Evolutionary conservation across 2,797 vertebrate species (phyloP), one percentile per base, ranked within the genome.

Genomic region (Dendrocincla fuliginosa): DNA sequence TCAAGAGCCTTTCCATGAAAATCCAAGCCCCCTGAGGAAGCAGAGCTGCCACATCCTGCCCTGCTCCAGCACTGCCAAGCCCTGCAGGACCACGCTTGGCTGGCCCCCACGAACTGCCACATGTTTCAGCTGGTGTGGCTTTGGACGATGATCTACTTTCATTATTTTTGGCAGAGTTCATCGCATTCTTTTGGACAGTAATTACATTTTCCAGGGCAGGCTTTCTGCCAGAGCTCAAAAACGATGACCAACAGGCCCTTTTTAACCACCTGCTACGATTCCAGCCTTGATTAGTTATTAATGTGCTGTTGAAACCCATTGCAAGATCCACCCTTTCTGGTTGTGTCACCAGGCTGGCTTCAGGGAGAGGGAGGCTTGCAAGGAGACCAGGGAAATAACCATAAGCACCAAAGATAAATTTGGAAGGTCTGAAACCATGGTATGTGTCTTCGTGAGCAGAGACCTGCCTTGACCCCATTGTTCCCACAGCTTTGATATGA

Each of bases 131-230:
- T 93, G 95, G 17, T 70, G 93, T 68, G 87, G 44, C 88, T 96
- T 47, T 75, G 93, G 86, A 94, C 35, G 5, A 12, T 83, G 83
- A 95, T 89, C 93, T 46, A 82, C 80, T 96, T 87, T 73, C 77
- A 71, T 77, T 77, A 91, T 95, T 95, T 96, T 87, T 96, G 96
- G 96, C 96, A 96, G 70, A 57, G 85, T 80, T 39, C 17, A 9
- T 83, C 0, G 0, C 92, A 94, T 92, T 95, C 94, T 96, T 96
- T 84, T 89, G 91, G 95, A 90, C 52, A 77, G 95, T 93, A 97
- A 95, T 96, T 95, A 96, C 96, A 94, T 95, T 97, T 96, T 95
- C 94, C 96, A 95, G 78, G 77, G 86, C 86, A 78, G 96, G 96
- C 89, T 94, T 84, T 84, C 93, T 95, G 96, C 95, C 96, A 96